Evolutionary conservation across 2,113 vertebrate species (phyloP), one percentile per base, ranked within the genome.

Genomic region (Scomber scombrus): DNA sequence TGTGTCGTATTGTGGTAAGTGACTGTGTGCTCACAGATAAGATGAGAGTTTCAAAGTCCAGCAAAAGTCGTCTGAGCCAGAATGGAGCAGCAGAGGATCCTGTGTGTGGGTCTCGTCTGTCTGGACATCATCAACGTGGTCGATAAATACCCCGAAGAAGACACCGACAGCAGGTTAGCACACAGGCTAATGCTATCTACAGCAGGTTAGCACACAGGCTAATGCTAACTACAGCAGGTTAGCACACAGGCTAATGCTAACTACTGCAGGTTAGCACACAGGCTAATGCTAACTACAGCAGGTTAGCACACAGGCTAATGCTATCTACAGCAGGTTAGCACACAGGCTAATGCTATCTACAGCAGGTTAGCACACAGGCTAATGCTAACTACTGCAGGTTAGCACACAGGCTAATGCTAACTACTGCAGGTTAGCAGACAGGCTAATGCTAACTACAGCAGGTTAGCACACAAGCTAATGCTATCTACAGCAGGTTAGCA

Each of bases 121-220:
- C 85, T 93, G 0, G 92, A 93, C 85, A 92, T 93, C 54, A 91
- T 93, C 80, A 93, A 56, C 3, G 92, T 93, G 57, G 92, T 93
- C 0, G 88, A 93, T 19, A 78, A 86, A 71, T 93, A 84, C n/a
- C 92, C 92, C 0, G 85, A 90, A 34, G 92, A 93, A 65, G 92
- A 93, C 70, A 82, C 86, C 0, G 92, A 93, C 71, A 90, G 52
- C 87, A 88, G 91, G 91, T 92, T 40, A 82, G 84, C 15, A 11
- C 4, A 23, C 55, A 60, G 19, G 52, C 43, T 62, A 50, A 76
- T 21, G 40, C 52, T 65, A 65, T 2, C 1, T 21, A 18, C 43
- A 47, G 2, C 14, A 47, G 34, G 34, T 54, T 49, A 62, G 9
- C 58, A 26, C 43, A 66, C 50, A 56, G 62, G 43, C 15, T 60